A percentile compares a stretch with the other conserved stretches of the same genome.
Evolutionary conservation across 2,888 invertebrate genomes (phyloP).

Genomic region (Aquatica leii): DNA sequence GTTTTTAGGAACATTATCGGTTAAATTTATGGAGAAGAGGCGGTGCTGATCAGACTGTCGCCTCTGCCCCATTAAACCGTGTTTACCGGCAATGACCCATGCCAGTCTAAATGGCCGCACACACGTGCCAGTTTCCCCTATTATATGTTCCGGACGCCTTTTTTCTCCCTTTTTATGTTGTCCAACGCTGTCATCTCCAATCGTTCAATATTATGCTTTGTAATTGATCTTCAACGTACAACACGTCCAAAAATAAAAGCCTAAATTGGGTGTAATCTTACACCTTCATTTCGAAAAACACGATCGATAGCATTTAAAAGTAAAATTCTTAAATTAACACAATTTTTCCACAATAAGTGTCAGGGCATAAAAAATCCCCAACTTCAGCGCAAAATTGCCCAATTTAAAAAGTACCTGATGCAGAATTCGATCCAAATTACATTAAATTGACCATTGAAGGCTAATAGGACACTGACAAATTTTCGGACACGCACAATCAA

Average conservation of each 20-base stretch:
- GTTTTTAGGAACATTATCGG: conserved; percentile 41
- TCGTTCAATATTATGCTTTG: conserved; percentile 20
- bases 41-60: conserved; percentile 44
- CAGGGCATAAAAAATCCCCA: conserved; percentile 2
- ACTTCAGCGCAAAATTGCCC: conserved; percentile 16
- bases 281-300: not conserved
- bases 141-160: conserved; percentile 30
- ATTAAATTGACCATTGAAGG: conserved; percentile 51
- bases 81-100: conserved; percentile 49
- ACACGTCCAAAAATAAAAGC: not conserved
- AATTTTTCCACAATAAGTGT: not conserved
- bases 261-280: conserved; percentile 4
- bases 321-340: conserved; percentile 1
- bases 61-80: conserved; percentile 48
- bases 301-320: not conserved
- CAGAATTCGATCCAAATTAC: conserved; percentile 52
- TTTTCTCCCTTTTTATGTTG: conserved; percentile 19
- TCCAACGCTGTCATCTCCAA: conserved; percentile 25
- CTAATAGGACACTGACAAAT: conserved; percentile 48
- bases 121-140: conserved; percentile 40
- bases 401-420: conserved; percentile 44
- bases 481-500: conserved; percentile 45
- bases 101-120: conserved; percentile 44
- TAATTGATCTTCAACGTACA: conserved; percentile 9
- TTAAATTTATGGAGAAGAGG: conserved; percentile 44